phyloP scores from a whole-genome alignment of 2,797 vertebrate species.

The Masticophis lateralis region DNA sequence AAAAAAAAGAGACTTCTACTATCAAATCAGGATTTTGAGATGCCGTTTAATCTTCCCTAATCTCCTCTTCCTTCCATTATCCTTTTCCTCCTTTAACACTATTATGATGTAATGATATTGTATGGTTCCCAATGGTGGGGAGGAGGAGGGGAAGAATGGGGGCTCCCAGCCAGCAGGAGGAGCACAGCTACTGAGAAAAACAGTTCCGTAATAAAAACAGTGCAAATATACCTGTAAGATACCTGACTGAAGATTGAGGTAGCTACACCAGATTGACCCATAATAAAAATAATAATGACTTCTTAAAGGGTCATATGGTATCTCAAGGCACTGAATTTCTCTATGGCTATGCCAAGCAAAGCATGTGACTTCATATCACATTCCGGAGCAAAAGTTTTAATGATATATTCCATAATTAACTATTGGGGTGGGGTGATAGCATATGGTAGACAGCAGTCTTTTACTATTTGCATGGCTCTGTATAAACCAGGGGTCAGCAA shows the following conservation, averaged over 20 bases:
- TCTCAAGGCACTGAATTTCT: not conserved
- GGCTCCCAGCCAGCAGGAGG: not conserved
- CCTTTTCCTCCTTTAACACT: not conserved
- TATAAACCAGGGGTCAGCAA: too few relatives aligned
- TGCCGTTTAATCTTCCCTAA: not conserved
- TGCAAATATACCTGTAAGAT: not conserved
- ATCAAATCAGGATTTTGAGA: not conserved
- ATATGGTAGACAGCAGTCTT: too few relatives aligned
- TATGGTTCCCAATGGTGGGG: not conserved
- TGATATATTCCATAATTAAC: not conserved
- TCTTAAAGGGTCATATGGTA: not conserved
- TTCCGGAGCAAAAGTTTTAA: not conserved
- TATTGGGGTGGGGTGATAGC: not conserved
- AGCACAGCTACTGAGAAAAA: not conserved
- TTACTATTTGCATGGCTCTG: not conserved
- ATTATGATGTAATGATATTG: not conserved
- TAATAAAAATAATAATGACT: not conserved
- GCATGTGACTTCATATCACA: not conserved
- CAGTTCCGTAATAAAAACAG: not conserved
- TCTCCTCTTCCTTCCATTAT: not conserved
- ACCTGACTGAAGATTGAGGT: not conserved
- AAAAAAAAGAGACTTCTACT: not conserved
- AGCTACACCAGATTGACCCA: not conserved
- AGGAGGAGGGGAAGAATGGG: too few relatives aligned
- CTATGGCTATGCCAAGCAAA: not conserved